Conservation (phyloP, 2,113 vertebrate genomes). For the Leucoraja erinaceus region DNA sequence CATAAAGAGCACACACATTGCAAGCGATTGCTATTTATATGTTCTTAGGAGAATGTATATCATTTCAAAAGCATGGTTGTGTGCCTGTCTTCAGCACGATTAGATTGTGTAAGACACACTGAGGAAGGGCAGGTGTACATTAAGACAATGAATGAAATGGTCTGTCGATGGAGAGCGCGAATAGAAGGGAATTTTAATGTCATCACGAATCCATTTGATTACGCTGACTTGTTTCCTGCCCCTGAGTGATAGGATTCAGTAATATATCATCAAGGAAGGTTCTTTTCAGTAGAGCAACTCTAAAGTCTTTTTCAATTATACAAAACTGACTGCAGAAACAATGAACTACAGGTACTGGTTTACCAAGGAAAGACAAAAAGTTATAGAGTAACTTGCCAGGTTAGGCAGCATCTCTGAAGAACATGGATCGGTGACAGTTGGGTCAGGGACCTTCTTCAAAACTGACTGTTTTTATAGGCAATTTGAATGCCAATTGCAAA, state of each 20-base stretch:
- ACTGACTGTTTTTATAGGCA: neutral
- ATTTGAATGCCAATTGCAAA: neutral
- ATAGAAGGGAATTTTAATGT: neutral
- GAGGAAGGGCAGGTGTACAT: constrained; percentile 1
- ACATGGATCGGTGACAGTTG: no score
- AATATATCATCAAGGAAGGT: neutral
- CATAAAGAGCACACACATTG: neutral
- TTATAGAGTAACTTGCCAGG: no score
- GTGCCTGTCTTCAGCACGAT: constrained; percentile 2
- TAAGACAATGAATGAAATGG: neutral
- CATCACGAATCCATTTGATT: neutral
- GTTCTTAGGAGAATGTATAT: neutral
- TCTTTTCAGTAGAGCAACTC: neutral
- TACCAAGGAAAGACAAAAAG: no score
- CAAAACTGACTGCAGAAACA: no score
- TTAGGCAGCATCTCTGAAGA: no score
- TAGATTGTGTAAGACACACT: neutral
- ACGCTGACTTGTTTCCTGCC: neutral
- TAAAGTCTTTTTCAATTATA: neutral
- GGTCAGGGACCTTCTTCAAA: no score
- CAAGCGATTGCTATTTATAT: neutral
- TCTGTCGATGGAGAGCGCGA: neutral
- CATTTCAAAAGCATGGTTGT: neutral
- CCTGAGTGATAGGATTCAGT: neutral
- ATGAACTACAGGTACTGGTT: no score